Conservation (phyloP, 2,888 invertebrate genomes). For the Seira ritae region DNA sequence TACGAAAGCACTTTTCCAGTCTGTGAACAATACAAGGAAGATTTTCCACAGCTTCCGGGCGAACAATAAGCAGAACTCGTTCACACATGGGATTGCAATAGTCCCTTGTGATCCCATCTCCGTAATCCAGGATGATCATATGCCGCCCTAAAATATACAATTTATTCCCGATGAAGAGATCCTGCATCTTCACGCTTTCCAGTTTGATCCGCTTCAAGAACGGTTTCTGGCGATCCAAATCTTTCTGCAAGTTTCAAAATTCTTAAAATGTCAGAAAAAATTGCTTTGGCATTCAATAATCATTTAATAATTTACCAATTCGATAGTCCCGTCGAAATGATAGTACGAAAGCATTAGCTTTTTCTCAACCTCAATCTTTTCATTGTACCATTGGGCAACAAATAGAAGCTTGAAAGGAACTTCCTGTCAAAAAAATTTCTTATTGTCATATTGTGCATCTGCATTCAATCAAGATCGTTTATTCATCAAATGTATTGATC, state of each 20-base stretch:
- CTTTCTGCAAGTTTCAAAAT: constrained; percentile 50
- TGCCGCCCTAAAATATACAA: constrained; percentile 53
- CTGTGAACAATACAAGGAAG: constrained; percentile 57
- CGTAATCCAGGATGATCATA: constrained; percentile 64
- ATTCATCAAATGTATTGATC: too few species aligned
- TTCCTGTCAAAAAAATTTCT: constrained; percentile 40
- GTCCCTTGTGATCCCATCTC: constrained; percentile 56
- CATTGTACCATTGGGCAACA: constrained; percentile 61
- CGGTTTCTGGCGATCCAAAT: constrained; percentile 51
- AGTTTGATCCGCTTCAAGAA: constrained; percentile 57
- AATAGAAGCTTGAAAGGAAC: constrained; percentile 60
- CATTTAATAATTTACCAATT: constrained; percentile 46
- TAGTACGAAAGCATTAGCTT: constrained; percentile 55
- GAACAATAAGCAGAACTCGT: constrained; percentile 62
- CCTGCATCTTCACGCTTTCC: constrained; percentile 52
- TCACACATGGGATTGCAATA: constrained; percentile 53
- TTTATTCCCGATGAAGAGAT: constrained; percentile 65
- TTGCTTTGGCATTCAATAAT: not conserved
- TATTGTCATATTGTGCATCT: too few species aligned
- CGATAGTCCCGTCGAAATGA: constrained; percentile 64
- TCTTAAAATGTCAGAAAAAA: not conserved
- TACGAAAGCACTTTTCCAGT: constrained; percentile 64
- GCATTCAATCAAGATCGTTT: too few species aligned
- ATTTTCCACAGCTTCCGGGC: constrained; percentile 62
- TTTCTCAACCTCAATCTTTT: constrained; percentile 61